Conservation (phyloP, 1,140 invertebrate species). For the Hyposmocoma kahamanoa region DNA sequence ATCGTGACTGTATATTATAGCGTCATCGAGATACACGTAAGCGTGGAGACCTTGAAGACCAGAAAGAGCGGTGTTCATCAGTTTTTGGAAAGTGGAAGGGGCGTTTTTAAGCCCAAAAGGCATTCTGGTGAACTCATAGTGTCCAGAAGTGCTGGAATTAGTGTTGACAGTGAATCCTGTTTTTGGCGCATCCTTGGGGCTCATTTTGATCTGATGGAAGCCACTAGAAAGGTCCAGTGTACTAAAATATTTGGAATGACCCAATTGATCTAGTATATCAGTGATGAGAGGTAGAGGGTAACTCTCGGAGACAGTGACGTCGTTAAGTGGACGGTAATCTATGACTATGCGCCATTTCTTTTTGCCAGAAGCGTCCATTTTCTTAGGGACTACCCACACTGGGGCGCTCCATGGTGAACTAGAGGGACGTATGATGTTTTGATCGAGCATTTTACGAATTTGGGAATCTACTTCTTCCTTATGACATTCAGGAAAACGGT, state of each 20-base stretch:
- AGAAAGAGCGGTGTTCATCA: constrained; percentile 35
- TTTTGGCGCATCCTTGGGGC: too few species aligned
- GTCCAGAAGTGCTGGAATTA: constrained; percentile 33
- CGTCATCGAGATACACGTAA: not conserved
- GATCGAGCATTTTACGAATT: constrained; percentile 18
- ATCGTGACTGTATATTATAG: not conserved
- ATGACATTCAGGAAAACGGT: constrained; percentile 23
- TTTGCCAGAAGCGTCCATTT: constrained; percentile 8
- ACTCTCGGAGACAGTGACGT: constrained; percentile 22
- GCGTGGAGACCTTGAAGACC: constrained; percentile 15
- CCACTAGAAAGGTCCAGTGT: constrained; percentile 55
- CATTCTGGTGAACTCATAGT: constrained; percentile 40
- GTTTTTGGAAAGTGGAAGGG: constrained; percentile 48
- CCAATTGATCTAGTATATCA: constrained; percentile 47
- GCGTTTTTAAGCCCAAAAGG: constrained; percentile 12
- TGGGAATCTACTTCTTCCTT: constrained; percentile 18
- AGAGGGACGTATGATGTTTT: constrained; percentile 19
- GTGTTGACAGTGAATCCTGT: too few species aligned
- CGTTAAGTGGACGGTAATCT: constrained; percentile 31
- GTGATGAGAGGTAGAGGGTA: constrained; percentile 70
- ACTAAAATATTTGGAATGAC: constrained; percentile 40
- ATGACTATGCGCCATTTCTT: constrained; percentile 20
- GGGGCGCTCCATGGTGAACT: constrained; percentile 23
- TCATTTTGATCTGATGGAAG: constrained; percentile 62
- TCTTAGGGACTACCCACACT: constrained; percentile 23